Percentiles rank a stretch among this genome's conserved stretches.
Conservation (phyloP, 2,113 vertebrate species). For the Grammomys surdaster region DNA sequence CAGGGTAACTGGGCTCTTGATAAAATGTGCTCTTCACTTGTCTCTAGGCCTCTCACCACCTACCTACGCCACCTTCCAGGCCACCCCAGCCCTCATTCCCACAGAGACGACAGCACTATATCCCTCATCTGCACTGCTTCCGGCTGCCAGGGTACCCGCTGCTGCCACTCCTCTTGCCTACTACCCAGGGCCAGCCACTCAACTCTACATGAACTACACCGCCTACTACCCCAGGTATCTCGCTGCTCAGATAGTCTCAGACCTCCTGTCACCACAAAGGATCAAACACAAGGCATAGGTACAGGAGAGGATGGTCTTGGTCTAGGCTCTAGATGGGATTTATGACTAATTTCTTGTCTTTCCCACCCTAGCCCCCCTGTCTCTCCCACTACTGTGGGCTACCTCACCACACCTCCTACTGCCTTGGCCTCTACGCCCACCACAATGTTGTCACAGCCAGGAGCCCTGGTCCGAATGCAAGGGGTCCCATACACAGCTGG, state of each 20-base stretch:
- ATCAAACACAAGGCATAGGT: slow-evolving; percentile 3
- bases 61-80: slow-evolving; percentile 94
- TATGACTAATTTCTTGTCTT: background rate
- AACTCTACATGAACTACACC: slow-evolving; percentile 98
- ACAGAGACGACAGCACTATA: slow-evolving; percentile 93
- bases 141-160: slow-evolving; percentile 90
- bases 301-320: background rate
- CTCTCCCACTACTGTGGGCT: slow-evolving; percentile 95
- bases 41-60: slow-evolving; percentile 95
- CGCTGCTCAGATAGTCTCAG: background rate
- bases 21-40: slow-evolving; percentile 53
- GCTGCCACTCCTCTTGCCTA: slow-evolving; percentile 93
- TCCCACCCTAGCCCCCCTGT: slow-evolving; percentile 92
- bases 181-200: slow-evolving; percentile 93
- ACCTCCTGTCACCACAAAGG: background rate
- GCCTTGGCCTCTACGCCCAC: slow-evolving; percentile 92
- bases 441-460: slow-evolving; percentile 91
- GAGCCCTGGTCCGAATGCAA: slow-evolving; percentile 96
- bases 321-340: background rate
- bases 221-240: slow-evolving; percentile 97
- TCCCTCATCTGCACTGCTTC: slow-evolving; percentile 93
- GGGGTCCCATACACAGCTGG: slow-evolving; percentile 96
- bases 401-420: slow-evolving; percentile 93
- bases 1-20: background rate
- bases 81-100: slow-evolving; percentile 90